Conservation (phyloP, 2,797 vertebrate genomes). For the Todus mexicanus region DNA sequence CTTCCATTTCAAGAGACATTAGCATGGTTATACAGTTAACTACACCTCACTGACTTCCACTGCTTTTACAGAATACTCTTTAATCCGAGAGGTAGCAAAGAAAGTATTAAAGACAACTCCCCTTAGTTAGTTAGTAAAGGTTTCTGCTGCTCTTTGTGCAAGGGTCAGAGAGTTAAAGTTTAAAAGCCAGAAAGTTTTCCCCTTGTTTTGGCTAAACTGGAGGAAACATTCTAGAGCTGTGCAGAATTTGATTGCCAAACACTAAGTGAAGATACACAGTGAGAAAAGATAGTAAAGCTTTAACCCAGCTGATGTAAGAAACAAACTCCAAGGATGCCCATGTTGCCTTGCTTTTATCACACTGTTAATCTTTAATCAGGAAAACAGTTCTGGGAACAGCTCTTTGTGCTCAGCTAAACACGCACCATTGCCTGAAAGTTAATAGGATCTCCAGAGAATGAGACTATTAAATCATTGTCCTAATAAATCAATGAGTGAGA, state of each 20-base stretch:
- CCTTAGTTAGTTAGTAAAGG: conserved; percentile 9
- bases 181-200: conserved; percentile 53
- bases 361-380: conserved; percentile 42
- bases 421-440: background rate
- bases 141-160: conserved; percentile 8
- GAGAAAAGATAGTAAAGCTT: conserved; percentile 37
- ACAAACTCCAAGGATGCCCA: conserved; percentile 38
- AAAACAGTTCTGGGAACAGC: conserved; percentile 40
- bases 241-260: conserved; percentile 39
- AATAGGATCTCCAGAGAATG: background rate
- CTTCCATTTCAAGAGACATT: conserved; percentile 33
- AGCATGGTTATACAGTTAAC: background rate
- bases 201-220: conserved; percentile 38
- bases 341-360: background rate
- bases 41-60: conserved; percentile 26
- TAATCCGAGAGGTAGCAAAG: conserved; percentile 28
- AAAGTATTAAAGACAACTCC: conserved; percentile 35
- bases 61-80: conserved; percentile 47
- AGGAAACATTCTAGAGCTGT: conserved; percentile 13
- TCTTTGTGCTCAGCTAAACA: background rate
- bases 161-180: conserved; percentile 20
- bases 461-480: conserved; percentile 30
- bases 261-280: conserved; percentile 30
- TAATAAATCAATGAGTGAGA: conserved; percentile 20
- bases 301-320: conserved; percentile 56